Base-by-base conservation (phyloP, 2,888 invertebrate species). In the Lasioglossum villosulum region DNA sequence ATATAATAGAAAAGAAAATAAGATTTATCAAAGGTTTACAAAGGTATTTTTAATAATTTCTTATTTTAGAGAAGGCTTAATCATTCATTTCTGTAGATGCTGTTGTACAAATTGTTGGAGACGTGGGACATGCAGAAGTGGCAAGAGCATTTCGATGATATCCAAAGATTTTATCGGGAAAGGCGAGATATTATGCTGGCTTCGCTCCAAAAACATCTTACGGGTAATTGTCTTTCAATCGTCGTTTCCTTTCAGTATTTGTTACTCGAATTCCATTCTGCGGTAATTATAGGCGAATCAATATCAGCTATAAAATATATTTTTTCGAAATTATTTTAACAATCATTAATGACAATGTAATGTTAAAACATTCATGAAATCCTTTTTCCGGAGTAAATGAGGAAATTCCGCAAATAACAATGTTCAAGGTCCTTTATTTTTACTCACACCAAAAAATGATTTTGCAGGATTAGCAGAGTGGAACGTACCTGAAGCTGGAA, bases 401-500 rank as follows among this genome's bases (percentile, higher is more conserved):
- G n/a, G 1, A 12, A 56, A 56, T 56, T n/a, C n/a, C 23, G 27
- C 56, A 56, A n/a, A n/a, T n/a, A 56, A n/a, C n/a, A 27, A 16
- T 48, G 23, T 52, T 52, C 52, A 8, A 23, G 52, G 2, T 23
- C 2, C 23, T 23, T 23, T 23, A 52, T 56, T 56, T n/a, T n/a
- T 56, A 56, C 4, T 56, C n/a, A 56, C 10, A 10, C 10, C 3
- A n/a, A 23, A n/a, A n/a, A 30, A 30, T 63, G 30, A 34, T 42
- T 39, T 52, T 23, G 0, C 88, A 96, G 96, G 96, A 70, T 94
- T 97, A 0, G 97, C 97, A 4, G 96, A 97, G 87, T 98, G 97
- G 97, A 93, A 95, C 0, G 94, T 95, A n/a, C 98, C 98, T 0
- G 93, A 95, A 4, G 98, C 97, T 16, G 98, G 98, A 0, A 97